Percentiles rank a stretch among this genome's conserved stretches.
phyloP scores from a whole-genome alignment of 2,888 invertebrate genomes.

The Xestobium rufovillosum region DNA sequence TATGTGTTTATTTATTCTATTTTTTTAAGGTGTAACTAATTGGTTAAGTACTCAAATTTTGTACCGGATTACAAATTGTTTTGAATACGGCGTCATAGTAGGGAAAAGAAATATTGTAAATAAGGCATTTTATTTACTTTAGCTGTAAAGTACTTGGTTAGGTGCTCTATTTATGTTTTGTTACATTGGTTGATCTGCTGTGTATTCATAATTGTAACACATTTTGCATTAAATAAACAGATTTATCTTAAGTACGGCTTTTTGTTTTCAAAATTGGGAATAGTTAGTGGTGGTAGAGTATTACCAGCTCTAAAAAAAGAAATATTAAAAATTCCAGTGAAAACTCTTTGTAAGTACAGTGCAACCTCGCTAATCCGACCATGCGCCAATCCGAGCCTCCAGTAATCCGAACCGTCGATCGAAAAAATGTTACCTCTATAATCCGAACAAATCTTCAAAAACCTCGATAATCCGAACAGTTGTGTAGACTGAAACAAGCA shows the following conservation, averaged over 20 bases:
- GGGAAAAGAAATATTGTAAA: conserved; percentile 30
- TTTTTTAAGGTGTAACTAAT: conserved; percentile 26
- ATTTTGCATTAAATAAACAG: conserved; percentile 39
- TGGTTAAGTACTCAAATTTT: conserved; percentile 29
- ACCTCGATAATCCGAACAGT: too few species aligned
- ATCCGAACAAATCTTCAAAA: too few species aligned
- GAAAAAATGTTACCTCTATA: too few species aligned
- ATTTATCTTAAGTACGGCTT: conserved; percentile 17
- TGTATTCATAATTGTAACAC: conserved; percentile 36
- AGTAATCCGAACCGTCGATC: too few species aligned
- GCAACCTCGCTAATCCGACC: too few species aligned
- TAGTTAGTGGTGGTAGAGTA: too few species aligned
- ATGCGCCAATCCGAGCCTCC: too few species aligned
- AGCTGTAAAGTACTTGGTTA: conserved; percentile 31
- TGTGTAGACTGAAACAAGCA: too few species aligned
- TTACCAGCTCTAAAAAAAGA: too few species aligned
- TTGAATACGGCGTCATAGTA: conserved; percentile 22
- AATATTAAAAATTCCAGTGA: too few species aligned
- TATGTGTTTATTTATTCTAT: conserved; percentile 33
- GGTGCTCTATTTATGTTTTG: conserved; percentile 36
- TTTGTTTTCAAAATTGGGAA: too few species aligned
- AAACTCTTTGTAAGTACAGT: too few species aligned
- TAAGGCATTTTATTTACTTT: conserved; percentile 25
- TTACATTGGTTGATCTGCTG: conserved; percentile 33
- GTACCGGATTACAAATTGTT: conserved; percentile 21